These are phyloP conservation scores for Scaptomyza pallida DNA, from an alignment of 1,140 invertebrate genomes.

Conservation along the genomic window DNA sequence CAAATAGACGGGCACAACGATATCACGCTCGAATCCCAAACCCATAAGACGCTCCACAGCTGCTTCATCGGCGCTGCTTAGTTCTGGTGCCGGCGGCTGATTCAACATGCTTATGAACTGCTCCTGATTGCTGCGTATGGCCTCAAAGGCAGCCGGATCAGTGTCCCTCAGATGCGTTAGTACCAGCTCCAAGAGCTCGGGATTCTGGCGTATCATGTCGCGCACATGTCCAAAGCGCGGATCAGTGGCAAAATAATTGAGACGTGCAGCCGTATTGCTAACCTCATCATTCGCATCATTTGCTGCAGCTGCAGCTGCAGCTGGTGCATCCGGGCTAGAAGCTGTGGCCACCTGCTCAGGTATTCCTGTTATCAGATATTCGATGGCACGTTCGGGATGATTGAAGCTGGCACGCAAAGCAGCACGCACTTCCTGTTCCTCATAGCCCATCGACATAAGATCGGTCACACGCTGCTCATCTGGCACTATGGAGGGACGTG, in stretches of 20 bases:
- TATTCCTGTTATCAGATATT: slow-evolving; percentile 67
- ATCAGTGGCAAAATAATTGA: slow-evolving; percentile 40
- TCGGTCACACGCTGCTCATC: slow-evolving; percentile 55
- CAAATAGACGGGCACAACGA: slow-evolving; percentile 64
- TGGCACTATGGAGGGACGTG: slow-evolving; percentile 16
- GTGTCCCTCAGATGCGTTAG: slow-evolving; percentile 47
- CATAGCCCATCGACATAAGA: slow-evolving; percentile 71
- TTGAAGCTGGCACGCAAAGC: slow-evolving; percentile 74
- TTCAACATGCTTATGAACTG: slow-evolving; percentile 57
- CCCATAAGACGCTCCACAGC: slow-evolving; percentile 64
- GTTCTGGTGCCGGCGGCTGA: not conserved
- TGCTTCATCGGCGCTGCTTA: slow-evolving; percentile 51
- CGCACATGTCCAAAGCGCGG: slow-evolving; percentile 49
- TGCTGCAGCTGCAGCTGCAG: not conserved
- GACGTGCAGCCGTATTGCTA: slow-evolving; percentile 6
- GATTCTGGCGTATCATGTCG: slow-evolving; percentile 60
- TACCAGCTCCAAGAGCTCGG: slow-evolving; percentile 45
- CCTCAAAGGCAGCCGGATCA: slow-evolving; percentile 49
- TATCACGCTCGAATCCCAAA: slow-evolving; percentile 60
- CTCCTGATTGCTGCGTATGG: slow-evolving; percentile 53
- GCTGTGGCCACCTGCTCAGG: slow-evolving; percentile 17
- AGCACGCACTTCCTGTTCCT: slow-evolving; percentile 62
- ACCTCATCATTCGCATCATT: not conserved
- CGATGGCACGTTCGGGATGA: slow-evolving; percentile 77
- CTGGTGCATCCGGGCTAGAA: not conserved